A percentile compares a stretch with the other conserved stretches of the same genome.
Evolutionary conservation across 1,140 invertebrate genomes (phyloP).

Genomic region (Bombus difficillimus): DNA sequence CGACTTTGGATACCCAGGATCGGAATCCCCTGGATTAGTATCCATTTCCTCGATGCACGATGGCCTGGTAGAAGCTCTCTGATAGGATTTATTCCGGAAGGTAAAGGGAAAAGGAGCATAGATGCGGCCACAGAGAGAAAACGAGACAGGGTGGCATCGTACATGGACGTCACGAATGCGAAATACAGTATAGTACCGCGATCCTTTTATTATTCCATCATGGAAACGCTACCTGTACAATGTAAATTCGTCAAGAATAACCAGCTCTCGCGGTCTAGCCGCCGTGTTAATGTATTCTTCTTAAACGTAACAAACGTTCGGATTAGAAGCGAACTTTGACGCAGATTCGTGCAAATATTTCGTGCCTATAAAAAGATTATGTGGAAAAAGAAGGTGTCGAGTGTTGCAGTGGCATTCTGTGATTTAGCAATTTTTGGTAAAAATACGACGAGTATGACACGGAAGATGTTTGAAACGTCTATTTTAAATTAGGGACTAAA

Average conservation of each 20-base stretch:
- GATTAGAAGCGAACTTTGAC: background rate
- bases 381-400: background rate
- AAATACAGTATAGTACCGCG: constrained; percentile 47
- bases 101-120: constrained; percentile 24
- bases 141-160: background rate
- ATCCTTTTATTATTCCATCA: constrained; percentile 62
- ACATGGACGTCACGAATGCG: constrained; percentile 55
- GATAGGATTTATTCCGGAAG: constrained; percentile 71
- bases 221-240: constrained; percentile 35
- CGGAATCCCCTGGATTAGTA: constrained; percentile 74
- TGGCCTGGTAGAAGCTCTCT: constrained; percentile 61
- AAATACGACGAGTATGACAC: background rate
- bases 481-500: background rate
- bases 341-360: background rate
- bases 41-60: constrained; percentile 70
- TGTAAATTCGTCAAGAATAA: constrained; percentile 62
- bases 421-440: background rate
- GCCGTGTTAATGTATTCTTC: constrained; percentile 36
- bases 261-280: constrained; percentile 23
- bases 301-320: background rate
- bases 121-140: background rate
- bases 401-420: background rate
- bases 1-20: constrained; percentile 62
- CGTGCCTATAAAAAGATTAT: background rate
- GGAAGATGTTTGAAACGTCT: background rate